These are phyloP conservation scores for Gobiocypris rarus DNA, from an alignment of 2,113 vertebrate genomes.

Conservation along the genomic window DNA sequence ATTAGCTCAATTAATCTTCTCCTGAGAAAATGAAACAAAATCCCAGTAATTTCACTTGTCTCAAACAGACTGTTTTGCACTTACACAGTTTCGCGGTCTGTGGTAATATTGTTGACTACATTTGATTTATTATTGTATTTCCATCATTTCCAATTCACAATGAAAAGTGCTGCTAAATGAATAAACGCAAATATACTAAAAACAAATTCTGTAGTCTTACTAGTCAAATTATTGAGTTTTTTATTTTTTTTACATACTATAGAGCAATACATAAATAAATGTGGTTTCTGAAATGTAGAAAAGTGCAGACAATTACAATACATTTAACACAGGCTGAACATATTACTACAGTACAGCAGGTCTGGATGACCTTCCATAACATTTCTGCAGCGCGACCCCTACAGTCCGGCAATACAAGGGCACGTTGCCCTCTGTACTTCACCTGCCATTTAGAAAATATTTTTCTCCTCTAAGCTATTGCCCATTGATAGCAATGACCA, in stretches of 20 bases:
- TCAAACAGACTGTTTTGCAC: too few species aligned
- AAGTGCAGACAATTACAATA: not conserved
- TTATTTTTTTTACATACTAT: not conserved
- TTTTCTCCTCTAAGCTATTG: not conserved
- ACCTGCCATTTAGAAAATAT: not conserved
- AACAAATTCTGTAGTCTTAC: too few species aligned
- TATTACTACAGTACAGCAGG: not conserved
- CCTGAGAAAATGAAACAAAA: too few species aligned
- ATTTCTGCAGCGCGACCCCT: not conserved
- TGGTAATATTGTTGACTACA: too few species aligned
- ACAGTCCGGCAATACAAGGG: not conserved
- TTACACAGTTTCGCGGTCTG: too few species aligned
- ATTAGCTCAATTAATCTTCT: too few species aligned
- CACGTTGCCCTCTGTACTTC: not conserved
- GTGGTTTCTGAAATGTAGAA: not conserved
- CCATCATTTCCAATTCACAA: too few species aligned
- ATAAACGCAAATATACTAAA: too few species aligned
- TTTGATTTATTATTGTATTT: too few species aligned
- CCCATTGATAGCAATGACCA: not conserved
- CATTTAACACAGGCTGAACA: not conserved
- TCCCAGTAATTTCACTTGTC: too few species aligned
- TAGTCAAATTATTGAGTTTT: not conserved
- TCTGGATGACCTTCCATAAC: not conserved
- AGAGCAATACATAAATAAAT: not conserved
- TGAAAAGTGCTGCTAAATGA: too few species aligned